Base-by-base conservation (phyloP, 2,888 invertebrate species). In the Mimachlamys varia region DNA sequence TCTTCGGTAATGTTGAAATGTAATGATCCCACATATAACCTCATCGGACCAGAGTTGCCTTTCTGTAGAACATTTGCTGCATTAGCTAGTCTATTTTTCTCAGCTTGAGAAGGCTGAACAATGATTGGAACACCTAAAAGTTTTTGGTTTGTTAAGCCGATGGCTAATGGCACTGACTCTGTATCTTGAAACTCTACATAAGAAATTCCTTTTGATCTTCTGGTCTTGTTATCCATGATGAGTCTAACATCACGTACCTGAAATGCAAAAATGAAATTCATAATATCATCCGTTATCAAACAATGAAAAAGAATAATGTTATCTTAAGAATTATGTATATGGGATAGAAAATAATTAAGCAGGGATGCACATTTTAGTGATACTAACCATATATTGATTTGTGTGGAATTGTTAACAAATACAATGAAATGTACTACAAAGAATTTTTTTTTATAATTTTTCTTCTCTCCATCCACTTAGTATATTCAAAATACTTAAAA, bases 1-100 rank as follows among this genome's bases (percentile, higher is more conserved):
- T 99, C 99, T 97, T 99, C 99, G 13, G 99, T 99, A 94, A 99
- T 99, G 97, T 99, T 99, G 96, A 99, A 99, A 97, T 99, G 99
- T 90, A 99, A 97, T 33, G 99, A 99, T 53, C 99, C 99, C 90
- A 99, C 99, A 97, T 99, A 99, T 15, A 99, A 97, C 95, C 99
- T 98, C 98, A 99, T 99, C 0, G 99, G 99, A 33, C 99, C 99
- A 89, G 98, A 98, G 55, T 90, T 92, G 55, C 93, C 94, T 88
- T 95, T 95, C 87, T 94, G 93, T 27, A 94, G 89, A 22, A 95
- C 92, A 37, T 93, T 94, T 15, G 96, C 94, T n/a, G 95, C 94
- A 92, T 95, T 94, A 33, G 97, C 97, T 37, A 96, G 95, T 91
- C 97, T 95, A 94, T 97, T 97, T 93, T 97, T 97, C 98, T 97